Base-by-base conservation (phyloP, 2,888 invertebrate species). In the Amaurobius ferox region DNA sequence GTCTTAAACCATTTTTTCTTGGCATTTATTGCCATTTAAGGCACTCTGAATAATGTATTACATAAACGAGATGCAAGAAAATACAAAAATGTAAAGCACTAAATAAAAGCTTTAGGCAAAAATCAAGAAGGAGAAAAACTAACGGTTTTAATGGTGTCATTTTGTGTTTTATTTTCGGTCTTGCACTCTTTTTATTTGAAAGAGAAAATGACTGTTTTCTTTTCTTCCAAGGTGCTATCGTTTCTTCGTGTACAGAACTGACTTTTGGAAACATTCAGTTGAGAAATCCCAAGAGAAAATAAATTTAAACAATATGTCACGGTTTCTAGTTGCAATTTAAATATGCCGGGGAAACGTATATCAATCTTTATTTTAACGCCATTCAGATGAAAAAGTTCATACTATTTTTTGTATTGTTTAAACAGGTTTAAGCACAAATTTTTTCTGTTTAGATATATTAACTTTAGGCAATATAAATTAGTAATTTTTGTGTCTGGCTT, bases 31-130 rank as follows among this genome's bases (percentile, higher is more conserved):
- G 81, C 71, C 66, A 55, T 83, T 83, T 83, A 55, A 71, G 39
- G 64, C 39, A 35, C 26, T 64, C 32, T 83, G 83, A 83, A 83
- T 83, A 76, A 83, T 83, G 64, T 71, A 83, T 83, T 76, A 44
- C 70, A 64, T 70, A 71, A 64, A 83, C 35, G 32, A 77, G 70
- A 81, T 76, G 68, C 62, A 81, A n/a, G 55, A 39, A 74, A 74
- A 76, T 70, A 61, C 23, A 61, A 61, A 26, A 74, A 70, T 39
- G 68, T 32, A 74, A 23, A 39, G 0, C 16, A 44, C 40, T 73
- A 67, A 74, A 70, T 76, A 81, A 81, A 81, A 74, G 74, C 73
- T 62, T 39, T 40, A 72, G 71, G 61, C 62, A 30, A 23, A 70
- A 39, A 28, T 29, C 23, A 6, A 9, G 40, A 28, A 11, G 55